Evolutionary conservation across 2,888 invertebrate species (phyloP).

Genomic region (Lasioglossum malachurum): DNA sequence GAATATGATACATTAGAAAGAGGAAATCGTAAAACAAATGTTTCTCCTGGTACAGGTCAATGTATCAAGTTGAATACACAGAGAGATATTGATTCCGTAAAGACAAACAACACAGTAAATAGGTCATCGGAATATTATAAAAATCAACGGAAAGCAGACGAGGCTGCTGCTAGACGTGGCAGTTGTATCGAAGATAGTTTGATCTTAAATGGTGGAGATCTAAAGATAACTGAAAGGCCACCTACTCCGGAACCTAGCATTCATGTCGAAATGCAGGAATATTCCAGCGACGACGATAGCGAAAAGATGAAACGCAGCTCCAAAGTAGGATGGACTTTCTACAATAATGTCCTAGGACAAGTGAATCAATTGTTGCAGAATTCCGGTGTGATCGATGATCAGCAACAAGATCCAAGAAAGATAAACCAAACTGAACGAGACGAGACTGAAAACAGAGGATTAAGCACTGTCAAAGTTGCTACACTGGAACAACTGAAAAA

Average conservation of each 20-base stretch:
- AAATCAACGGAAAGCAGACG: slow-evolving; percentile 32
- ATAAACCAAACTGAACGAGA: slow-evolving; percentile 56
- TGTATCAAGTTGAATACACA: slow-evolving; percentile 18
- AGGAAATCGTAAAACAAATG: not conserved
- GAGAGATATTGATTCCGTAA: slow-evolving; percentile 8
- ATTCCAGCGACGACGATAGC: slow-evolving; percentile 83
- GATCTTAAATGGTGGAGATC: slow-evolving; percentile 74
- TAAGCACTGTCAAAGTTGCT: slow-evolving; percentile 79
- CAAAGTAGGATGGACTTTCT: slow-evolving; percentile 90
- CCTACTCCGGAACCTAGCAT: slow-evolving; percentile 86
- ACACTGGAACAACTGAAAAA: slow-evolving; percentile 81
- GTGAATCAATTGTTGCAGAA: slow-evolving; percentile 86
- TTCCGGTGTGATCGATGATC: slow-evolving; percentile 76
- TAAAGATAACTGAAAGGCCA: slow-evolving; percentile 77
- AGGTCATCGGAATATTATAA: slow-evolving; percentile 28
- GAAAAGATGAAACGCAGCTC: slow-evolving; percentile 86
- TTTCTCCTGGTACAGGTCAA: slow-evolving; percentile 8
- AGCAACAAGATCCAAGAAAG: slow-evolving; percentile 52
- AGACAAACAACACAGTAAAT: slow-evolving; percentile 25
- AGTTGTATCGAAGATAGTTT: slow-evolving; percentile 64
- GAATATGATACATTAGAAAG: slow-evolving; percentile 17
- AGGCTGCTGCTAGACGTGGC: slow-evolving; percentile 9
- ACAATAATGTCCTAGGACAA: slow-evolving; percentile 89
- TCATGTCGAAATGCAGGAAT: slow-evolving; percentile 86
- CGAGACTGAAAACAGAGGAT: slow-evolving; percentile 61